These are phyloP conservation scores for Diaperis boleti DNA, from an alignment of 2,888 invertebrate species.

Conservation along the genomic window DNA sequence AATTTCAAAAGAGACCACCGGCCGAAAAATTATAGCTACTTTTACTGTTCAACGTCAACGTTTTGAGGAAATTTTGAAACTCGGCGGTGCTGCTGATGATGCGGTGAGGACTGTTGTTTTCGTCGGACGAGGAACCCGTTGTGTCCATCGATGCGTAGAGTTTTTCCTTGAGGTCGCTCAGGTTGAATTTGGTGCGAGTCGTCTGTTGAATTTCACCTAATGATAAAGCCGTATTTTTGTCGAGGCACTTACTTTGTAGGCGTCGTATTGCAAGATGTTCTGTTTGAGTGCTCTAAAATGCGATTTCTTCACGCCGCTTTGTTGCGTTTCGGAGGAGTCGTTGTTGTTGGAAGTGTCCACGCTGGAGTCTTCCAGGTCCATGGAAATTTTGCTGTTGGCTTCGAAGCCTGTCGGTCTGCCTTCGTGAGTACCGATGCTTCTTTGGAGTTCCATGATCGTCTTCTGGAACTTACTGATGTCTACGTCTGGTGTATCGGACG, in stretches of 20 bases:
- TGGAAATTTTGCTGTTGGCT: slow-evolving; percentile 36
- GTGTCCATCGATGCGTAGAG: slow-evolving; percentile 3
- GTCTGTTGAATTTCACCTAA: slow-evolving; percentile 31
- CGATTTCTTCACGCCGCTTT: slow-evolving; percentile 3
- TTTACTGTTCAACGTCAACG: slow-evolving; percentile 17
- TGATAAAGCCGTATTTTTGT: too few species aligned
- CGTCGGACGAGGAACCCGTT: slow-evolving; percentile 34
- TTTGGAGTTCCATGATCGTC: slow-evolving; percentile 31
- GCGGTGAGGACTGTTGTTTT: slow-evolving; percentile 24
- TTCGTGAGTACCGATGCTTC: slow-evolving; percentile 16
- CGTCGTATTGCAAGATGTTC: slow-evolving; percentile 27
- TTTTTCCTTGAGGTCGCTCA: slow-evolving; percentile 14
- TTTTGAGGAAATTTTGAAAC: slow-evolving; percentile 40
- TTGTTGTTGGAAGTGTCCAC: slow-evolving; percentile 25
- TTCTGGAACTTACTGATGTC: slow-evolving; percentile 29
- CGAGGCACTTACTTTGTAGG: slow-evolving; percentile 13
- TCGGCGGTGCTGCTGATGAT: slow-evolving; percentile 38
- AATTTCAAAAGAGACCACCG: slow-evolving; percentile 13
- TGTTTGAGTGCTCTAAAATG: slow-evolving; percentile 22
- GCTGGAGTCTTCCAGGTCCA: slow-evolving; percentile 37
- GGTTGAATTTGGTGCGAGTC: slow-evolving; percentile 9
- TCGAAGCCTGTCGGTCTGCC: slow-evolving; percentile 1
- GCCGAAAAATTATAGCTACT: slow-evolving; percentile 22
- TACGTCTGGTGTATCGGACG: background rate
- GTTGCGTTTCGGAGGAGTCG: slow-evolving; percentile 6